Evolutionary conservation across 2,797 vertebrate species (phyloP), one percentile per base, ranked within the genome.

Genomic region (Anas georgica): DNA sequence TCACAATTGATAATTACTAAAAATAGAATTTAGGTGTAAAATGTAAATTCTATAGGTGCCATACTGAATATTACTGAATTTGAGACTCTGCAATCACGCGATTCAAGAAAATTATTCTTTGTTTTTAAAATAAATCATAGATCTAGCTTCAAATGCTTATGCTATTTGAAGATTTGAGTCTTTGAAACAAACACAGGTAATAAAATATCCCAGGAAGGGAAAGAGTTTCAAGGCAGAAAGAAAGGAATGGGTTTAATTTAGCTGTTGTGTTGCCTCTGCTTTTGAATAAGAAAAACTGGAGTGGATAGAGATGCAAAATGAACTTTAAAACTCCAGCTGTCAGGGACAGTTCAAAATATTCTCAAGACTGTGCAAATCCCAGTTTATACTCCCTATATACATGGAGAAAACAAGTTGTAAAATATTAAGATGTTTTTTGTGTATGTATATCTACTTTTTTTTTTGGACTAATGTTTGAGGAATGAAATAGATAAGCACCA

Each of bases 61-160:
- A 11, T 83, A 91, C 50, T 41, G n/a, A 77, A 9, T 74, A 33
- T 64, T 88, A 56, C 9, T 91, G 69, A 41, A 56, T 83, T 73
- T 3, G 2, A 68, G 58, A 33, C 37, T 63, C 68, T 68, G 58
- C 12, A 60, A 0, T 45, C 5, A 2, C 26, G n/a, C 33, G n/a
- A 60, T 63, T 12, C 13, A 15, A 14, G 21, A 87, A 55, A 93
- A 69, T 85, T 83, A 25, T 60, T 23, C 12, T 58, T 43, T 46
- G 31, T 56, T 81, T 5, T 83, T 83, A 67, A 83, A 64, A 12
- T 6, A 14, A 75, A 78, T 90, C 22, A 26, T 31, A 54, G 28
- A 72, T 31, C 77, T 86, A 90, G 64, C 66, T 41, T 73, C 20
- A 86, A 81, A 75, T 73, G 15, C 54, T 54, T 25, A 7, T 35